Evolutionary conservation across 2,797 vertebrate genomes (phyloP).

Genomic region (Cryptoprocta ferox): DNA sequence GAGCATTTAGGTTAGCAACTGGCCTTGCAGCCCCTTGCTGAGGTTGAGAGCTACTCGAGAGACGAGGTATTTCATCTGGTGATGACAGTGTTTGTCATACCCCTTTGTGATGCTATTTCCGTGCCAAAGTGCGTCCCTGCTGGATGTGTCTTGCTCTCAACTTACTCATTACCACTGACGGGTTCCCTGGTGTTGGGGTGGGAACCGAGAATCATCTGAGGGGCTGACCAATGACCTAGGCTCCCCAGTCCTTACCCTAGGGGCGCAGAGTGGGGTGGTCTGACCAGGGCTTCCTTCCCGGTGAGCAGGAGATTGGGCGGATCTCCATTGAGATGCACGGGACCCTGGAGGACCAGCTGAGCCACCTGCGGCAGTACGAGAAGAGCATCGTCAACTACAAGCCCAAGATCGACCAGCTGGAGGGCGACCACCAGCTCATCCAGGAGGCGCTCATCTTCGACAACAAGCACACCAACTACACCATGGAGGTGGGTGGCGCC

Average conservation of each 20-base stretch:
- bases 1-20: neutral
- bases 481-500: constrained; percentile 93
- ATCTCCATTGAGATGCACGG: constrained; percentile 99
- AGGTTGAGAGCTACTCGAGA: neutral
- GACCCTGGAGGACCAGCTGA: constrained; percentile 97
- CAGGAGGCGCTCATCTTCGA: constrained; percentile 98
- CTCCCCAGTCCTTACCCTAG: neutral
- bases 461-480: constrained; percentile 99
- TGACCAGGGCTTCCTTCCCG: constrained; percentile 22
- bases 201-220: neutral
- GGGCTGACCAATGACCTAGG: neutral
- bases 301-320: constrained; percentile 94
- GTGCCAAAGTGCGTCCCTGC: neutral
- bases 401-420: constrained; percentile 99
- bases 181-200: neutral
- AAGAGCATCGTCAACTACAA: constrained; percentile 99
- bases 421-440: constrained; percentile 97
- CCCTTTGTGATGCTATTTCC: neutral
- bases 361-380: constrained; percentile 95
- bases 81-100: neutral
- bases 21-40: neutral
- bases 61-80: neutral
- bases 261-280: neutral
- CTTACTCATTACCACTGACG: neutral
- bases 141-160: neutral